Percentiles rank a stretch among this genome's conserved stretches.
Evolutionary conservation across 2,888 invertebrate species (phyloP).

Genomic region (Tuta absoluta): DNA sequence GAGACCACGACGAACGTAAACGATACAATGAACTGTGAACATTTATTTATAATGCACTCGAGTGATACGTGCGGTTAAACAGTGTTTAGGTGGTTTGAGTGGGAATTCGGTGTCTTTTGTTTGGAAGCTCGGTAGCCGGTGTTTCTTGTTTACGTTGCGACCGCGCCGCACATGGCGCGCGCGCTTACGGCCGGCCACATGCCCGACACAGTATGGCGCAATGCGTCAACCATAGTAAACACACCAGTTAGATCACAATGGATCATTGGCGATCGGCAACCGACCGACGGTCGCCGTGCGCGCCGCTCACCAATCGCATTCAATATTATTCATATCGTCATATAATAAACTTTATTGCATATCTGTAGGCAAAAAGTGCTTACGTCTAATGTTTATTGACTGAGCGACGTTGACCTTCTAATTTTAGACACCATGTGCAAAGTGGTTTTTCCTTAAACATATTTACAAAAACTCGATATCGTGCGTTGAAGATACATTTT

Average conservation of each 20-base stretch:
- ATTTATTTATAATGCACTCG: slow-evolving; percentile 48
- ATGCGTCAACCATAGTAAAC: slow-evolving; percentile 62
- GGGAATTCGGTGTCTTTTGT: slow-evolving; percentile 32
- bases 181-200: slow-evolving; percentile 35
- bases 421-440: slow-evolving; percentile 1
- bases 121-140: slow-evolving; percentile 48
- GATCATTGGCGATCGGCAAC: slow-evolving; percentile 7
- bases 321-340: not conserved
- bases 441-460: slow-evolving; percentile 6
- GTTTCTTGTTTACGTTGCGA: slow-evolving; percentile 61
- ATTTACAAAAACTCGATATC: slow-evolving; percentile 2
- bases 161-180: slow-evolving; percentile 50
- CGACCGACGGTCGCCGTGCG: not conserved
- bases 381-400: slow-evolving; percentile 2
- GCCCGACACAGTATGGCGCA: slow-evolving; percentile 50
- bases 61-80: slow-evolving; percentile 48
- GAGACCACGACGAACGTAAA: slow-evolving; percentile 43
- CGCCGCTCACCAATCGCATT: not conserved
- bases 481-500: slow-evolving; percentile 8
- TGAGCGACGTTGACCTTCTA: not conserved
- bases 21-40: slow-evolving; percentile 56
- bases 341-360: slow-evolving; percentile 1
- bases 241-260: slow-evolving; percentile 40
- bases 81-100: slow-evolving; percentile 34
- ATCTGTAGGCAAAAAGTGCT: not conserved